Evolutionary conservation across 1,140 invertebrate genomes (phyloP).

Genomic region (Acromyrmex heyeri): DNA sequence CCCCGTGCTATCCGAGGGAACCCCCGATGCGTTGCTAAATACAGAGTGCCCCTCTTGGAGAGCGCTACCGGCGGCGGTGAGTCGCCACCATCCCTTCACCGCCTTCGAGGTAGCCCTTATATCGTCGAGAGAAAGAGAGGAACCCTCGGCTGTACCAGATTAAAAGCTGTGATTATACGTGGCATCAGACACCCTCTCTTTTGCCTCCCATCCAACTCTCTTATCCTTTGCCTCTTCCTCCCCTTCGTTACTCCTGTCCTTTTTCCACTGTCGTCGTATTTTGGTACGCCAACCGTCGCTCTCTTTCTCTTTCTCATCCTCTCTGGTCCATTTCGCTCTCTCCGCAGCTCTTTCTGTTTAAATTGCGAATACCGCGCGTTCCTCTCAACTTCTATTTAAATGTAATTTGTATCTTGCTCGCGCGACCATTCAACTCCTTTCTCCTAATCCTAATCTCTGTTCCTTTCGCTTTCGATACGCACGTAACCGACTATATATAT

Average conservation of each 20-base stretch:
- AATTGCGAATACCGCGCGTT: constrained; percentile 83
- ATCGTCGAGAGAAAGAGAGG: constrained; percentile 37
- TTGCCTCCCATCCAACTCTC: constrained; percentile 7
- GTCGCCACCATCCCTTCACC: constrained; percentile 38
- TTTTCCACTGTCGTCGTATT: constrained; percentile 47
- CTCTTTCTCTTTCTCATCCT: constrained; percentile 21
- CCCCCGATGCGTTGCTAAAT: constrained; percentile 78
- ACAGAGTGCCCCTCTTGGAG: constrained; percentile 67
- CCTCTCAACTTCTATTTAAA: constrained; percentile 83
- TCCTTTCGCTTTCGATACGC: constrained; percentile 54
- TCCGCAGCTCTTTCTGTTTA: constrained; percentile 71
- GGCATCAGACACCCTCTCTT: constrained; percentile 58
- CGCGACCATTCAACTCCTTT: constrained; percentile 53
- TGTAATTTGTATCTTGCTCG: constrained; percentile 82
- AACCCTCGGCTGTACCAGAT: constrained; percentile 70
- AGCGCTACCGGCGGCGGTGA: constrained; percentile 14
- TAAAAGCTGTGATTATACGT: constrained; percentile 75
- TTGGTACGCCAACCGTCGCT: constrained; percentile 22
- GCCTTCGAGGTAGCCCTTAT: constrained; percentile 59
- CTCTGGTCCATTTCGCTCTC: constrained; percentile 42
- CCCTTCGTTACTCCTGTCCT: not conserved
- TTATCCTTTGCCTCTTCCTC: constrained; percentile 25
- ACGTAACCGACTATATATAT: constrained; percentile 24
- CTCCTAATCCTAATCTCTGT: constrained; percentile 1
- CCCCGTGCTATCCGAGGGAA: constrained; percentile 69